phyloP scores from a whole-genome alignment of 2,888 invertebrate species.

The Mythimna ferrago region DNA sequence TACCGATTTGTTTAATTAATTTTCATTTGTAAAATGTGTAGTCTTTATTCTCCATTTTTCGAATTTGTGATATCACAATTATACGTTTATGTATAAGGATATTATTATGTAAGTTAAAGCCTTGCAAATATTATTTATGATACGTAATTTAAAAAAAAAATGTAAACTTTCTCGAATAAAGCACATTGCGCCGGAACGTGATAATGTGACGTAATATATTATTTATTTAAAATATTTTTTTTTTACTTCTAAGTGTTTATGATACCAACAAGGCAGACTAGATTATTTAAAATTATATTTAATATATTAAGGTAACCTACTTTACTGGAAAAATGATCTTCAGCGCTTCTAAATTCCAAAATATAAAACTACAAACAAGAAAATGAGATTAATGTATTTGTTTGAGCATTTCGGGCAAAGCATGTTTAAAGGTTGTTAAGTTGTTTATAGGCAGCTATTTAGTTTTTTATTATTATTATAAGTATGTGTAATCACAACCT shows the following conservation, averaged over 20 bases:
- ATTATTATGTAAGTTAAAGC: background rate
- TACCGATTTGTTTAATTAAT: background rate
- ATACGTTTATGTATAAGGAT: too few species aligned
- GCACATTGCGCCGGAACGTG: background rate
- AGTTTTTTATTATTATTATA: slow-evolving; percentile 6
- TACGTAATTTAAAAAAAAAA: background rate
- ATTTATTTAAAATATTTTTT: slow-evolving; percentile 4
- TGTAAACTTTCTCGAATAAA: background rate
- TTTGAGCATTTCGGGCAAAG: background rate
- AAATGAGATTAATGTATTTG: background rate
- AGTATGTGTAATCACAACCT: background rate
- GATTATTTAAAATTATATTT: background rate
- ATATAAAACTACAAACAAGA: background rate
- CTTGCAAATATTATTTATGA: background rate
- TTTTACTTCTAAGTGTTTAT: background rate
- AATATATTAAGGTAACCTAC: background rate
- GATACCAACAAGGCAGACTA: slow-evolving; percentile 19
- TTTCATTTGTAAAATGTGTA: background rate
- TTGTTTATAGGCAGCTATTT: background rate
- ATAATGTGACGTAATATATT: background rate
- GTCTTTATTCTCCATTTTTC: too few species aligned
- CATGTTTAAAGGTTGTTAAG: background rate
- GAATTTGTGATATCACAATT: too few species aligned
- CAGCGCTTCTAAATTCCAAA: background rate
- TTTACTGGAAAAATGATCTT: background rate